These are phyloP conservation scores for Sycobia sp. DNA, from an alignment of 1,140 invertebrate species.

Conservation along the genomic window DNA sequence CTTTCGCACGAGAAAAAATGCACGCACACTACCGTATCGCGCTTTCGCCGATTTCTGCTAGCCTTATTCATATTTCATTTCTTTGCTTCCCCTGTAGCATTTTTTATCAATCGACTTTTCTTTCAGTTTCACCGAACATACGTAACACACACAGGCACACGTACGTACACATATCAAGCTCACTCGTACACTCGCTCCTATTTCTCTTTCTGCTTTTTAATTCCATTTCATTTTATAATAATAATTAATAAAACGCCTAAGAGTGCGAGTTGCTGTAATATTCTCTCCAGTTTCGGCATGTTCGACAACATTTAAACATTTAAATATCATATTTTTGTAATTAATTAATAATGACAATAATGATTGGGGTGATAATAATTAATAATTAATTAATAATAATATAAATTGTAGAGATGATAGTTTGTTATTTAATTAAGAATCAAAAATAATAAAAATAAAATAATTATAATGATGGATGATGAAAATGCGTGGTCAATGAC, in stretches of 20 bases:
- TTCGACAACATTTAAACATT: conserved; percentile 54
- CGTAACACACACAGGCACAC: conserved; percentile 15
- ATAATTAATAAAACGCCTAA: conserved; percentile 37
- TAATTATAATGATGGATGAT: conserved; percentile 41
- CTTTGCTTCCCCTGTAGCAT: conserved; percentile 10
- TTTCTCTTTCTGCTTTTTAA: not conserved
- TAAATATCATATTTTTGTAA: conserved; percentile 59
- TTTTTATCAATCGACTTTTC: conserved; percentile 25
- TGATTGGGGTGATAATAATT: conserved; percentile 46
- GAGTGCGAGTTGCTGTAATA: conserved; percentile 32
- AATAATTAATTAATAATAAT: conserved; percentile 48
- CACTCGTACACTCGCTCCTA: conserved; percentile 12
- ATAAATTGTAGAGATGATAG: conserved; percentile 26
- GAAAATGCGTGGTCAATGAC: conserved; percentile 14
- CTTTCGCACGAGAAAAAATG: conserved; percentile 33
- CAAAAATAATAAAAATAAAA: conserved; percentile 43
- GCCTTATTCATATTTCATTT: conserved; percentile 1
- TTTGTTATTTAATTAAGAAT: conserved; percentile 31
- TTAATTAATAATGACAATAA: conserved; percentile 47
- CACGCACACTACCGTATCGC: conserved; percentile 22
- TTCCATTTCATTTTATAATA: conserved; percentile 30
- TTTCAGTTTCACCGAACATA: conserved; percentile 26
- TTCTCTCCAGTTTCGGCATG: conserved; percentile 36
- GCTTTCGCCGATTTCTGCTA: conserved; percentile 16
- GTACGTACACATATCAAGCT: conserved; percentile 20